These are phyloP conservation scores for Babyrousa celebensis DNA, from an alignment of 2,797 vertebrate species.

Conservation along the genomic window DNA sequence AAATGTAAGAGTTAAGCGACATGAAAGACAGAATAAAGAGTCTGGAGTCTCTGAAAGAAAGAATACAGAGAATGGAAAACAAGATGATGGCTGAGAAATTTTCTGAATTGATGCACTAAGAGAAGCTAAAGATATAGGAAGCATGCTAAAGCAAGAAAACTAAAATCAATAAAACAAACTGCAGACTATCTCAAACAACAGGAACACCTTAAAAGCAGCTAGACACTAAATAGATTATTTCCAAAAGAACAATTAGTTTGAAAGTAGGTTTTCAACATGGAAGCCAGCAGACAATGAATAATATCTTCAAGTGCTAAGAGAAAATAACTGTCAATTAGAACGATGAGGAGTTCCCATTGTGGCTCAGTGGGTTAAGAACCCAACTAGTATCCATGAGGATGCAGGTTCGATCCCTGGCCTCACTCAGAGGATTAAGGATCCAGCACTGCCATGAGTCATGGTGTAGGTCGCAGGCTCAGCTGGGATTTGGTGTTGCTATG, in stretches of 20 bases:
- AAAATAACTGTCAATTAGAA: neutral
- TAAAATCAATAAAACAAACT: constrained; percentile 20
- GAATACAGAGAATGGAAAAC: neutral
- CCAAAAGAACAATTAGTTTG: neutral
- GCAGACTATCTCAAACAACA: constrained; percentile 8
- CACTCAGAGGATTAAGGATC: too few relatives aligned
- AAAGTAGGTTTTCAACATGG: constrained; percentile 21
- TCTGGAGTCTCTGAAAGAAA: constrained; percentile 31
- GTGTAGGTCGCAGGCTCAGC: too few relatives aligned
- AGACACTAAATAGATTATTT: constrained; percentile 29
- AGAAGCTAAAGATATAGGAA: neutral
- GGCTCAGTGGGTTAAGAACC: too few relatives aligned
- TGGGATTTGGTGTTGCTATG: too few relatives aligned
- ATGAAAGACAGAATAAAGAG: neutral
- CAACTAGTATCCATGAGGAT: too few relatives aligned
- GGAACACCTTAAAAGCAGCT: constrained; percentile 31
- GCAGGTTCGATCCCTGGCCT: too few relatives aligned
- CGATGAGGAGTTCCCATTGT: too few relatives aligned
- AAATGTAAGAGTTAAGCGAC: neutral
- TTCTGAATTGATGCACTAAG: constrained; percentile 1
- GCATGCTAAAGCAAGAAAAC: neutral
- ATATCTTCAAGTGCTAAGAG: neutral
- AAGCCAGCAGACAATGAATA: constrained; percentile 31
- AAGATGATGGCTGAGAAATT: constrained; percentile 21
- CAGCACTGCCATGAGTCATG: too few relatives aligned